phyloP scores from a whole-genome alignment of 2,113 vertebrate genomes.

The Haemorhous mexicanus region DNA sequence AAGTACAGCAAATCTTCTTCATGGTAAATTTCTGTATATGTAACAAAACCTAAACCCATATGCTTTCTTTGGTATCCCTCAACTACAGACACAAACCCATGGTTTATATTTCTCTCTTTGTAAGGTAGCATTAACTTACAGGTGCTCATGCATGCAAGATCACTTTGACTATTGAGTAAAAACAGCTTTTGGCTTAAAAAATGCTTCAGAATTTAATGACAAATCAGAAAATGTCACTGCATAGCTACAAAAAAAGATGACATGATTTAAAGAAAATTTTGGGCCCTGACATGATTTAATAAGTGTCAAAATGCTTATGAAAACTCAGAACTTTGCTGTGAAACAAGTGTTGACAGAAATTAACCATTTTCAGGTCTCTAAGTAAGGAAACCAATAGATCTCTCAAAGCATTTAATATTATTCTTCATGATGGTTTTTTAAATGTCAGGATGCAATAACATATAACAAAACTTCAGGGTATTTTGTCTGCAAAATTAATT shows the following conservation, averaged over 20 bases:
- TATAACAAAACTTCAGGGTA: slow-evolving; percentile 61
- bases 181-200: slow-evolving; percentile 10
- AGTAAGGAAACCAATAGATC: slow-evolving; percentile 42
- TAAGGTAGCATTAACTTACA: background rate
- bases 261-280: slow-evolving; percentile 9
- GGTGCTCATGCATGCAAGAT: background rate
- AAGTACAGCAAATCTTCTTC: background rate
- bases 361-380: slow-evolving; percentile 45
- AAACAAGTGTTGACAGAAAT: slow-evolving; percentile 52
- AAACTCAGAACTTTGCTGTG: slow-evolving; percentile 27
- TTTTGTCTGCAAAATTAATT: slow-evolving; percentile 71
- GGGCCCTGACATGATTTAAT: background rate
- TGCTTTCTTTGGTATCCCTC: background rate
- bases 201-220: background rate
- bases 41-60: background rate
- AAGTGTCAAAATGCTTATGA: background rate
- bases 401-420: slow-evolving; percentile 51
- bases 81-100: background rate
- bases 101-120: background rate
- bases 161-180: background rate
- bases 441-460: slow-evolving; percentile 45
- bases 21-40: background rate
- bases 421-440: slow-evolving; percentile 46
- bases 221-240: background rate
- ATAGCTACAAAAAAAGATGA: background rate